Base-by-base conservation (phyloP, 2,113 vertebrate species). In the Cercocebus atys region DNA sequence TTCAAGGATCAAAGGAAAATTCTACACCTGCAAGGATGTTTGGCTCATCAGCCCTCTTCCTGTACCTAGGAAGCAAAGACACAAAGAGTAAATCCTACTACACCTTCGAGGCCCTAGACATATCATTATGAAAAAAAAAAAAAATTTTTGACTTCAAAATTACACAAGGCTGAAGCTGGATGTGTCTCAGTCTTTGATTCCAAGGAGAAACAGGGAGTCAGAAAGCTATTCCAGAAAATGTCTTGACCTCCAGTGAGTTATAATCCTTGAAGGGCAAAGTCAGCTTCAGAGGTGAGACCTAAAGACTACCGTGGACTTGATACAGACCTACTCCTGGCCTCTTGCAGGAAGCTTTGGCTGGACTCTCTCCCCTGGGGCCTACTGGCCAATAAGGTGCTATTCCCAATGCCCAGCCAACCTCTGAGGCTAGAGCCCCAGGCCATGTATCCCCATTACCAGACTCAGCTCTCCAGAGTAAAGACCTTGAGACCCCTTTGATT, bases 11-110 rank as follows among this genome's bases (percentile, higher is more conserved):
- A 57, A 68, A 79, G 22, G 93, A 30, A 38, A 66, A 2, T 30
- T 96, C 99, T 93, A n/a, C 92, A 99, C 99, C 99, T 98, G 98
- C 40, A 99, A 93, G 1, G 96, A 43, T 86, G 95, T 98, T 35
- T 98, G 98, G 94, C 99, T 95, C 99, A 99, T 99, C 90, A 99
- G 95, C n/a, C 99, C 99, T 98, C 99, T 98, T 94, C 99, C 99
- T 5, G 99, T 99, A 96, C 97, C 99, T 99, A 97, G 22, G 93
- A 97, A 0, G 8, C 30, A 87, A 47, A 97, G 25, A 76, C 6
- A 90, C 7, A 61, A 70, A 45, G 94, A 47, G 18, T 95, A n/a
- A 81, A 59, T 35, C 59, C 32, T 7, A 30, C 27, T 6, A 3
- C 3, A 6, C 3, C 25, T 6, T 52, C 72, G 55, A 38, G 47